Base-by-base conservation (phyloP, 1,140 invertebrate genomes). In the Carposina sasakii region DNA sequence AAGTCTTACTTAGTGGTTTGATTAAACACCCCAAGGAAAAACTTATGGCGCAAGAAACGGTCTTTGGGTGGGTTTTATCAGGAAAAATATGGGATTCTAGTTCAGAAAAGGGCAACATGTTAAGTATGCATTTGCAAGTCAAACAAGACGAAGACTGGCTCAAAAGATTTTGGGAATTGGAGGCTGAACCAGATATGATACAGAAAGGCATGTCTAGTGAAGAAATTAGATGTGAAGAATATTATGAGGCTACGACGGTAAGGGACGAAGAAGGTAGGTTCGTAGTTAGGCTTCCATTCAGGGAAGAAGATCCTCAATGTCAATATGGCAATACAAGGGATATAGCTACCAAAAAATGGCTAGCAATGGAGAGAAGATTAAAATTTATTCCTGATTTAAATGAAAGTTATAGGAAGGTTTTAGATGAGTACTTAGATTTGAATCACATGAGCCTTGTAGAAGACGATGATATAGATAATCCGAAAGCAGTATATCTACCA, bases 21-120 rank as follows among this genome's bases (percentile, higher is more conserved):
- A 52, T 60, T 10, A 60, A 60, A 23, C 49, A 52, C 41, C 51
- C 60, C 23, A 47, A 45, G 48, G n/a, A n/a, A n/a, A n/a, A n/a
- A n/a, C n/a, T n/a, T n/a, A n/a, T n/a, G 36, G 61, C 57, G 9
- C 61, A 60, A 30, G 54, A 46, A n/a, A 60, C 54, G 8, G 43
- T 22, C 17, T 40, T 63, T n/a, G 61, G 57, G 9, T 63, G 61
- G 61, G 54, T 63, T 9, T 13, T 62, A 19, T 58, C 52, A 43
- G 58, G 58, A 31, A 37, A 45, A 5, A 9, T 16, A 26, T n/a
- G n/a, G n/a, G n/a, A n/a, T n/a, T n/a, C n/a, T n/a, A n/a, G n/a
- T n/a, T n/a, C n/a, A n/a, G n/a, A n/a, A n/a, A n/a, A n/a, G n/a
- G n/a, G n/a, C n/a, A n/a, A n/a, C n/a, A n/a, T n/a, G n/a, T n/a